Conservation (phyloP, 2,113 vertebrate species). For the Clarias magur region DNA sequence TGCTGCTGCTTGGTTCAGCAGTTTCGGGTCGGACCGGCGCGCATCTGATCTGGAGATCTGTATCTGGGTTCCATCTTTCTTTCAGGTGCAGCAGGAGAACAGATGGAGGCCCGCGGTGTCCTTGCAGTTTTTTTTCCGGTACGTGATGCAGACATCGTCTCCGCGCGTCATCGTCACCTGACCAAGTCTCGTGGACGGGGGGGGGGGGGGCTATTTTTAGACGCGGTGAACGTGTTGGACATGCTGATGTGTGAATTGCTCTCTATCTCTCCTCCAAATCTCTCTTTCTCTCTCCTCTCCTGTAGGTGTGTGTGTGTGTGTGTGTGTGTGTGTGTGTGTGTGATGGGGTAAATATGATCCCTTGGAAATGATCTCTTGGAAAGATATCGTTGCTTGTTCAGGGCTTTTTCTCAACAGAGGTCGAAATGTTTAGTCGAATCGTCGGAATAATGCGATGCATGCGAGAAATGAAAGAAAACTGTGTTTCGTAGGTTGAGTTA, state of each 20-base stretch:
- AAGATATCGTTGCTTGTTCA: neutral
- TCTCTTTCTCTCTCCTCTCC: neutral
- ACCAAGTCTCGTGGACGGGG: slow-evolving; percentile 23
- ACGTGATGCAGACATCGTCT: slow-evolving; percentile 12
- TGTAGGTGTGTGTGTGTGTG: neutral
- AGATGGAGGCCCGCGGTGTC: slow-evolving; percentile 31
- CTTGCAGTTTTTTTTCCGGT: neutral
- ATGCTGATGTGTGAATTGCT: slow-evolving; percentile 9
- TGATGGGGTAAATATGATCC: neutral
- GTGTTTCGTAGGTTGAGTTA: neutral
- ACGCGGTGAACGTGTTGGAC: slow-evolving; percentile 6
- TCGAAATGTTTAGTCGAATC: neutral
- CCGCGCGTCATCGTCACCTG: slow-evolving; percentile 35
- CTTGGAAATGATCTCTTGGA: neutral
- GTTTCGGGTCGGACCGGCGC: neutral
- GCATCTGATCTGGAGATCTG: neutral
- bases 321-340: neutral
- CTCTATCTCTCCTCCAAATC: neutral
- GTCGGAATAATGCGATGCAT: too few species aligned
- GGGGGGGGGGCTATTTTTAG: slow-evolving; percentile 46
- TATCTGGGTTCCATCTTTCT: neutral
- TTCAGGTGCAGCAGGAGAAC: slow-evolving; percentile 3
- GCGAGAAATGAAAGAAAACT: neutral
- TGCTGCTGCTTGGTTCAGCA: neutral
- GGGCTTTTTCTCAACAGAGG: neutral